phyloP scores from a whole-genome alignment of 2,797 vertebrate species.

The Anniella stebbinsi region DNA sequence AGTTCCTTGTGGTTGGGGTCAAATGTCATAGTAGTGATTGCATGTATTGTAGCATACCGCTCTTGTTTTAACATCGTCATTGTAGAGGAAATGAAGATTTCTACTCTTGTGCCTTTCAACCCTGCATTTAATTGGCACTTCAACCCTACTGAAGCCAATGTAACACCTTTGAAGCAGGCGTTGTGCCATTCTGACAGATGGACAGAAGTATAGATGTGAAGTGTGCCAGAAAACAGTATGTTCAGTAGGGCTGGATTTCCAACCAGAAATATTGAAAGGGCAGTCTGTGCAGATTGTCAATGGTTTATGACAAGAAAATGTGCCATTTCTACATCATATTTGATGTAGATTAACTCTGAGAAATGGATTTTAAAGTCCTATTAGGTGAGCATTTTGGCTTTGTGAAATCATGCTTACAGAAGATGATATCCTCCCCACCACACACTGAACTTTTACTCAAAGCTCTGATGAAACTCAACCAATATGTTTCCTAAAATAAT shows the following conservation, averaged over 20 bases:
- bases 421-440: slow-evolving; percentile 2
- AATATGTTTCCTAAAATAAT: slow-evolving; percentile 54
- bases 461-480: slow-evolving; percentile 51
- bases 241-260: slow-evolving; percentile 56
- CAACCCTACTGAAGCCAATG: slow-evolving; percentile 49
- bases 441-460: slow-evolving; percentile 49
- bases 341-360: slow-evolving; percentile 21
- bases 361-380: slow-evolving; percentile 45
- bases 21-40: not conserved
- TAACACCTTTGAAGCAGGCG: slow-evolving; percentile 66
- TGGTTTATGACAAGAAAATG: slow-evolving; percentile 36
- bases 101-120: slow-evolving; percentile 48
- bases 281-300: slow-evolving; percentile 46
- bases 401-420: slow-evolving; percentile 22
- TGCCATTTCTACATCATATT: slow-evolving; percentile 32
- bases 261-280: slow-evolving; percentile 60
- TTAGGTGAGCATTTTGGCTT: slow-evolving; percentile 52
- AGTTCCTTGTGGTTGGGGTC: not conserved
- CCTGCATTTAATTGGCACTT: slow-evolving; percentile 66
- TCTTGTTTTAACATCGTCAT: slow-evolving; percentile 27
- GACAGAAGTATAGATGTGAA: slow-evolving; percentile 65
- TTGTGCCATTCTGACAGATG: slow-evolving; percentile 76
- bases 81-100: slow-evolving; percentile 45
- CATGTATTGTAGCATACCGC: slow-evolving; percentile 11
- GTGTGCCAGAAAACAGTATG: slow-evolving; percentile 58